Evolutionary conservation across 1,140 invertebrate species (phyloP).

Genomic region (Drosophila aff.): DNA sequence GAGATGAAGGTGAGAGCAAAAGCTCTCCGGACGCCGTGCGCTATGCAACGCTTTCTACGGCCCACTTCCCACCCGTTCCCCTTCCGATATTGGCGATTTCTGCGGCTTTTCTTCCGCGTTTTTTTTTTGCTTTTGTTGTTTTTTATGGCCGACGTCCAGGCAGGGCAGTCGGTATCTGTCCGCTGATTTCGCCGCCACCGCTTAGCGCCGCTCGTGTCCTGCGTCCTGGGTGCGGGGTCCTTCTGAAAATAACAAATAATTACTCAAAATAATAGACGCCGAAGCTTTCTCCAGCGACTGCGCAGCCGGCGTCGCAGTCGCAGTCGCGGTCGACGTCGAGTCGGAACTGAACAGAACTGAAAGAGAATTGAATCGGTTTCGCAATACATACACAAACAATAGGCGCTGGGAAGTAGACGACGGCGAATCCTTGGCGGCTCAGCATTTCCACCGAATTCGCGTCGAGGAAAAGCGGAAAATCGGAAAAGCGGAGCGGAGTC

Average conservation of each 20-base stretch:
- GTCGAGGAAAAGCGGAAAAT: constrained; percentile 51
- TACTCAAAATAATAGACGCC: constrained; percentile 65
- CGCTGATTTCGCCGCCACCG: constrained; percentile 22
- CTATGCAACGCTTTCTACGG: constrained; percentile 69
- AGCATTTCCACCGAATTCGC: constrained; percentile 57
- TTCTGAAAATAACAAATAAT: constrained; percentile 76
- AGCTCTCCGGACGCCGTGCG: constrained; percentile 58
- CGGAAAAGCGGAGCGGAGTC: constrained; percentile 26
- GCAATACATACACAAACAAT: constrained; percentile 85
- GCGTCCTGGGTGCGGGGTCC: constrained; percentile 34
- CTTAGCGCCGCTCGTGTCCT: constrained; percentile 28
- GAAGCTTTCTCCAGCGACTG: constrained; percentile 28
- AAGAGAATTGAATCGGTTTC: constrained; percentile 77
- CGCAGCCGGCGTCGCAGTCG: constrained; percentile 17
- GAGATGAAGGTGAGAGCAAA: constrained; percentile 19
- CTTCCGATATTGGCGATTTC: constrained; percentile 49
- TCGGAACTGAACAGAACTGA: constrained; percentile 28
- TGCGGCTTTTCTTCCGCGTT: constrained; percentile 6
- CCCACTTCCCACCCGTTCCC: constrained; percentile 5
- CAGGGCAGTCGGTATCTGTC: constrained; percentile 66
- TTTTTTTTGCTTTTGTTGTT: neutral
- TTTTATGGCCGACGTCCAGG: constrained; percentile 18
- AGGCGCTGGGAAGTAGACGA: constrained; percentile 81
- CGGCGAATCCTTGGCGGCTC: constrained; percentile 50
- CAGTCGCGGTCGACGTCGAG: constrained; percentile 29